These are phyloP conservation scores for Scaptomyza hsui DNA, from an alignment of 1,140 invertebrate genomes.

Conservation along the genomic window DNA sequence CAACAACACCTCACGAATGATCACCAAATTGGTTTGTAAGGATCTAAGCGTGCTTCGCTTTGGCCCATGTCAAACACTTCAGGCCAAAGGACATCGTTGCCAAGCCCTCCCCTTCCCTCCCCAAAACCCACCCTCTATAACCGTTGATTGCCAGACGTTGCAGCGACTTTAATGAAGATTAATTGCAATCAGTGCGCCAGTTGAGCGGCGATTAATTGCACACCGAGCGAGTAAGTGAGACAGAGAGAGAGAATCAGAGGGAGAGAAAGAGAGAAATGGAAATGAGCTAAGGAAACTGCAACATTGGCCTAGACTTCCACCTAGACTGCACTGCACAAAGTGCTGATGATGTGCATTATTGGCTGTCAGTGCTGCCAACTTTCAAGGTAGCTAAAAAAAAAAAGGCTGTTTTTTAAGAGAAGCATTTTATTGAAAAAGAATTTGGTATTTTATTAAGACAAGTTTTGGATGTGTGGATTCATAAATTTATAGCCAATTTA, in stretches of 20 bases:
- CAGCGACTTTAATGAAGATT: constrained; percentile 77
- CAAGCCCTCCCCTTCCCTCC: neutral
- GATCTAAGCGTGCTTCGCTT: constrained; percentile 58
- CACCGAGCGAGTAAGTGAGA: constrained; percentile 16
- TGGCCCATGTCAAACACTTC: constrained; percentile 51
- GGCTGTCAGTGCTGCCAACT: neutral
- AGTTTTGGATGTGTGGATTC: too few species aligned
- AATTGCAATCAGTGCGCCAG: constrained; percentile 83
- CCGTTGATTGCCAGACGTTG: constrained; percentile 40
- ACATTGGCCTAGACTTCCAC: constrained; percentile 55
- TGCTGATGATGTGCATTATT: constrained; percentile 18
- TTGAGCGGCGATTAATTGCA: constrained; percentile 82
- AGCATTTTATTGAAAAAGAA: neutral
- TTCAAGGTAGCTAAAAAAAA: too few species aligned
- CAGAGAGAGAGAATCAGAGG: neutral
- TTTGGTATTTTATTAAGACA: too few species aligned
- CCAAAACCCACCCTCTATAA: neutral
- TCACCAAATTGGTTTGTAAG: constrained; percentile 80
- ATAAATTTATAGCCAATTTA: too few species aligned
- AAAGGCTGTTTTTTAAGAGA: neutral
- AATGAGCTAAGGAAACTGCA: constrained; percentile 57
- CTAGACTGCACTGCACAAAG: constrained; percentile 27
- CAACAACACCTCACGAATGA: constrained; percentile 72
- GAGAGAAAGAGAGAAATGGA: constrained; percentile 47
- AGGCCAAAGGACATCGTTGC: constrained; percentile 31